phyloP scores from a whole-genome alignment of 2,113 vertebrate genomes.

The Cebus imitator region DNA sequence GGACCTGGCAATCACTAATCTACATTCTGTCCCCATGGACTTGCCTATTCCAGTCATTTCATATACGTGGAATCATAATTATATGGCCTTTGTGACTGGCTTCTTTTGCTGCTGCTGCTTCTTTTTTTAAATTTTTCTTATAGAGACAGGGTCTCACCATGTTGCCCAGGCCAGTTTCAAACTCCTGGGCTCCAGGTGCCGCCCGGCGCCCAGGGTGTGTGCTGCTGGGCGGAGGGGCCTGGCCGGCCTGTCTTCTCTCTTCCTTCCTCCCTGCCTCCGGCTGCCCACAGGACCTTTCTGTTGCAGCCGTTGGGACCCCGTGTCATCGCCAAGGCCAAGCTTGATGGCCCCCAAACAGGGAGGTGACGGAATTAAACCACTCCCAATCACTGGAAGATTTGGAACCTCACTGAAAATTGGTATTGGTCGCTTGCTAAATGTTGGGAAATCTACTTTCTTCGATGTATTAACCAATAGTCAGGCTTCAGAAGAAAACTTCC shows the following conservation, averaged over 20 bases:
- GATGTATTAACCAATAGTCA: conserved; percentile 97
- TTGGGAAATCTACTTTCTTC: conserved; percentile 97
- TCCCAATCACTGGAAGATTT: conserved; percentile 95
- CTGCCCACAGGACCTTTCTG: not conserved
- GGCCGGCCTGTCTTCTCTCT: conserved; percentile 55
- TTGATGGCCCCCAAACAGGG: conserved; percentile 97
- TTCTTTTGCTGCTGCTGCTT: not conserved
- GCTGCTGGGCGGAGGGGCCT: conserved; percentile 48
- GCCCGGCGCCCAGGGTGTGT: conserved; percentile 44
- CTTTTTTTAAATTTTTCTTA: too few relatives aligned
- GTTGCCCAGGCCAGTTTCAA: too few relatives aligned
- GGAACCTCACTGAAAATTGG: conserved; percentile 98
- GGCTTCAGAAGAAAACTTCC: conserved; percentile 93
- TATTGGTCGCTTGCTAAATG: conserved; percentile 98
- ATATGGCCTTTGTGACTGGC: not conserved
- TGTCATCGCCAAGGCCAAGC: not conserved
- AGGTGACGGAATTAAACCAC: conserved; percentile 91
- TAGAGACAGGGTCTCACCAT: too few relatives aligned
- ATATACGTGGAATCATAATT: not conserved
- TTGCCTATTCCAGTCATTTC: conserved; percentile 12
- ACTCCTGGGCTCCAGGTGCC: conserved; percentile 28
- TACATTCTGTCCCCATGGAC: not conserved
- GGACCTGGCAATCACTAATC: not conserved
- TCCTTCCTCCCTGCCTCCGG: conserved; percentile 57
- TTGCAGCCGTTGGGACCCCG: not conserved